Evolutionary conservation across 2,113 vertebrate genomes (phyloP).

Genomic region (Phoenicopterus ruber): DNA sequence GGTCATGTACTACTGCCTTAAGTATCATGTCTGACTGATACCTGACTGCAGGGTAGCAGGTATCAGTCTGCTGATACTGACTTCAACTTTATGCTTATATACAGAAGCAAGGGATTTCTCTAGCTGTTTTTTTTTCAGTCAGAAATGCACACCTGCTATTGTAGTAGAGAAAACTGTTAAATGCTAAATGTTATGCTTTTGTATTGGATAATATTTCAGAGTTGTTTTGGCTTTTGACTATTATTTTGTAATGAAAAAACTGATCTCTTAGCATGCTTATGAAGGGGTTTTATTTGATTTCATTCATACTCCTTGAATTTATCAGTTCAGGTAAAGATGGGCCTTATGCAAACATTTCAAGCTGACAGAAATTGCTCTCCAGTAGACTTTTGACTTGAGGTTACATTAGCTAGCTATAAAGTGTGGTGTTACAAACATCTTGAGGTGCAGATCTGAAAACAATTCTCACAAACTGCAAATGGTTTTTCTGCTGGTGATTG

Average conservation of each 20-base stretch:
- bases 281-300: background rate
- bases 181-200: background rate
- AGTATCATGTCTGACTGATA: fast-evolving
- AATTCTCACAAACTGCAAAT: background rate
- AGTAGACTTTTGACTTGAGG: background rate
- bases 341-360: background rate
- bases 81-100: background rate
- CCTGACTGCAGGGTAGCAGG: background rate
- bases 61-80: background rate
- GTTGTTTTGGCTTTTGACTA: background rate
- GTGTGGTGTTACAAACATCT: background rate
- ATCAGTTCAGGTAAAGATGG: background rate
- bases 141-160: background rate
- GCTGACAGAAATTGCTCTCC: background rate
- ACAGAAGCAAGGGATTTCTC: background rate
- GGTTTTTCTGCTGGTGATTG: background rate
- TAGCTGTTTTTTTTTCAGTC: background rate
- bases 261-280: background rate
- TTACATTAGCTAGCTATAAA: background rate
- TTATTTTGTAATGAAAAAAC: background rate
- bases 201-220: background rate
- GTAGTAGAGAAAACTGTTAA: background rate
- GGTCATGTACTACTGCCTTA: background rate
- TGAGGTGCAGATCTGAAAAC: background rate
- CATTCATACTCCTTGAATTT: background rate